These are phyloP conservation scores for Mimumesa dahlbomi DNA, from an alignment of 2,888 invertebrate species.

Conservation along the genomic window DNA sequence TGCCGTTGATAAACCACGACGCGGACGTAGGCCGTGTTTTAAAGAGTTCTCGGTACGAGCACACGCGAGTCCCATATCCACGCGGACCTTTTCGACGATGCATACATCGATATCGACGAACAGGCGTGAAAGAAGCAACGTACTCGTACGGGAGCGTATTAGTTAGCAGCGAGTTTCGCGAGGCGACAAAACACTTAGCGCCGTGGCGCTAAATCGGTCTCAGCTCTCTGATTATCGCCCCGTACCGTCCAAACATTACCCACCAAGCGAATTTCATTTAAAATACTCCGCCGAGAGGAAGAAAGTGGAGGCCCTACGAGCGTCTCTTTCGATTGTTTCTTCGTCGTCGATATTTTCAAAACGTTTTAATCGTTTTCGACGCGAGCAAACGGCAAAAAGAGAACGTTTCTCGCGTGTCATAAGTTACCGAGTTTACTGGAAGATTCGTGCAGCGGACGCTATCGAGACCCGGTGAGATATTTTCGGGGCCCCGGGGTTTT, in stretches of 20 bases:
- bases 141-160: conserved; percentile 65
- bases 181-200: conserved; percentile 75
- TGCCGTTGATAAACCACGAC: conserved; percentile 35
- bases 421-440: conserved; percentile 71
- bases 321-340: no score
- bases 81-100: no score
- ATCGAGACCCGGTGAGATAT: conserved; percentile 70
- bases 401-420: conserved; percentile 32
- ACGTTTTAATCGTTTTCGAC: no score
- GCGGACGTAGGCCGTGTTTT: conserved; percentile 26
- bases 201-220: conserved; percentile 71
- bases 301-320: no score
- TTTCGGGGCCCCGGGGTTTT: conserved; percentile 65
- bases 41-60: conserved; percentile 23
- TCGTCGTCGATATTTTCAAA: no score
- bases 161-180: conserved; percentile 73
- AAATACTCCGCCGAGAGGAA: no score
- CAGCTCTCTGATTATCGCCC: conserved; percentile 68
- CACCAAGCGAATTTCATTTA: conserved; percentile 31
- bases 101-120: conserved; percentile 26
- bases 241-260: conserved; percentile 17
- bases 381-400: no score
- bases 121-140: conserved; percentile 26
- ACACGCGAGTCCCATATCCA: neutral
- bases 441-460: conserved; percentile 65